These are phyloP conservation scores for Heterotilapia buettikoferi DNA, from an alignment of 2,113 vertebrate genomes.

Conservation along the genomic window DNA sequence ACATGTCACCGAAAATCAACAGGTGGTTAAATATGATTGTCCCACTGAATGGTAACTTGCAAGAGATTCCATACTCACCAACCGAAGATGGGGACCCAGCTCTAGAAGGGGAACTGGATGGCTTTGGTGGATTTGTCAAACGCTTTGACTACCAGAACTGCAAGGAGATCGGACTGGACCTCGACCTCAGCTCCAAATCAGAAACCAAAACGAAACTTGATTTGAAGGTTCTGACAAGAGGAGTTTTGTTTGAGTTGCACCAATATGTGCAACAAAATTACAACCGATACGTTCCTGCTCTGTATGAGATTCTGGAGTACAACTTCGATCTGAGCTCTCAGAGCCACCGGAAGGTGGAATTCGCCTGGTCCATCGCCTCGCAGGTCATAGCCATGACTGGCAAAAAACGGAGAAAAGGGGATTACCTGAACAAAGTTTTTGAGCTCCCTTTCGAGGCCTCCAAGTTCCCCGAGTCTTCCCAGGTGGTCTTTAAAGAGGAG, in stretches of 20 bases:
- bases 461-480: rapidly evolving
- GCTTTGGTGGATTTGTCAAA: neutral
- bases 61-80: rapidly evolving
- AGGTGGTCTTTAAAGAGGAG: constrained; percentile 13
- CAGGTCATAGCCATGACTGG: constrained; percentile 17
- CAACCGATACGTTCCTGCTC: neutral
- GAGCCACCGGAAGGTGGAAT: constrained; percentile 5
- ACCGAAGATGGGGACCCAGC: rapidly evolving
- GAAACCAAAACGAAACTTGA: neutral
- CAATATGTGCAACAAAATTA: neutral
- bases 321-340: constrained; percentile 36
- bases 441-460: neutral
- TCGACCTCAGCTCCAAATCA: neutral
- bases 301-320: constrained; percentile 38
- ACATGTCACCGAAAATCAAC: neutral
- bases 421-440: neutral
- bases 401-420: neutral
- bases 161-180: neutral
- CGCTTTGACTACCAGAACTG: neutral
- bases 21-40: neutral
- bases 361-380: constrained; percentile 17
- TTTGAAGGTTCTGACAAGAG: neutral
- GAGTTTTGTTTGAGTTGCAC: constrained; percentile 23
- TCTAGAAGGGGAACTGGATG: neutral
- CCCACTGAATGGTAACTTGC: neutral